phyloP scores from a whole-genome alignment of 2,797 vertebrate species.

The Gorsachius magnificus region DNA sequence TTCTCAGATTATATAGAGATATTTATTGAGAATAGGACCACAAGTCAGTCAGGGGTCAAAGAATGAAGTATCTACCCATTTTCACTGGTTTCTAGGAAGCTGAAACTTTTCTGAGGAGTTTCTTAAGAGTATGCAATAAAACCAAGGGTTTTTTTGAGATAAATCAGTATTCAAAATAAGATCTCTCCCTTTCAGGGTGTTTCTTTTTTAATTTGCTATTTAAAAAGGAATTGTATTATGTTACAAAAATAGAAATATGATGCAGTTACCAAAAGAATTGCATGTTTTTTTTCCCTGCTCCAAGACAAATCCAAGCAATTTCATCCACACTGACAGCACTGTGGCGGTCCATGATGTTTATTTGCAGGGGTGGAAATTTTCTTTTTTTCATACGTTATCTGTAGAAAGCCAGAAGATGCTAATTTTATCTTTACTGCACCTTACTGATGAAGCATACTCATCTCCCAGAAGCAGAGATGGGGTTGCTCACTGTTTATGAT shows the following conservation, averaged over 20 bases:
- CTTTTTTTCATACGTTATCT: not conserved
- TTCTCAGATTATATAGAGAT: not conserved
- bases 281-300: not conserved
- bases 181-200: not conserved
- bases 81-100: not conserved
- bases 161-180: not conserved
- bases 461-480: not conserved
- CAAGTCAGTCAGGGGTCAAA: not conserved
- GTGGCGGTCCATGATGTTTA: not conserved
- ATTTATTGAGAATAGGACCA: not conserved
- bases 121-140: not conserved
- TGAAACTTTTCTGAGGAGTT: not conserved
- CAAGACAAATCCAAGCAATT: not conserved
- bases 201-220: not conserved
- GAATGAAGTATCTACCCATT: not conserved
- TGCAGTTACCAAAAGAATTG: not conserved
- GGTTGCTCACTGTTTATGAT: not conserved
- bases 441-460: not conserved
- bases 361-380: not conserved
- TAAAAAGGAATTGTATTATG: not conserved
- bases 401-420: not conserved
- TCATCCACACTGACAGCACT: not conserved
- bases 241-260: not conserved
- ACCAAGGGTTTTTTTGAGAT: not conserved
- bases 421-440: not conserved